These are phyloP conservation scores for Dufourea novaeangliae DNA, from an alignment of 1,140 invertebrate genomes.

Conservation along the genomic window DNA sequence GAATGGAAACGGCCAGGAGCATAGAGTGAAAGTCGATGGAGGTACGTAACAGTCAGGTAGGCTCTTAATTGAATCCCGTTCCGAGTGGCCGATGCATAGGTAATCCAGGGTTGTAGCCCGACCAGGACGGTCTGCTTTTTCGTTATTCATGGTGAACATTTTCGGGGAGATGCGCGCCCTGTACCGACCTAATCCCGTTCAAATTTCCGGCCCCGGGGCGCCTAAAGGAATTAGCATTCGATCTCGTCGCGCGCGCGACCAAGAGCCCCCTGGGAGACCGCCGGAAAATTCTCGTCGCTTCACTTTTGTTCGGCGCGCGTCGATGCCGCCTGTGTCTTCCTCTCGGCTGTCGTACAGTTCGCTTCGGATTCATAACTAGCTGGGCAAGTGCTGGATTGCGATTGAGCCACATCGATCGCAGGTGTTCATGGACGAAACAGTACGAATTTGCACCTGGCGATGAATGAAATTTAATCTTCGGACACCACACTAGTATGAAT, in stretches of 20 bases:
- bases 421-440: too few species aligned
- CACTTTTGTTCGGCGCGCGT: conserved; percentile 11
- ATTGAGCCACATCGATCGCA: too few species aligned
- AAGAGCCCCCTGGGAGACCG: conserved; percentile 45
- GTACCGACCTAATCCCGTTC: conserved; percentile 66
- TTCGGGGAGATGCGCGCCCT: conserved; percentile 34
- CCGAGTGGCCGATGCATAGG: conserved; percentile 43
- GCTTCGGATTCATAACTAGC: neutral
- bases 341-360: neutral
- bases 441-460: too few species aligned
- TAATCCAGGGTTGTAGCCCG: conserved; percentile 44
- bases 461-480: too few species aligned
- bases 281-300: conserved; percentile 52
- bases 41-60: conserved; percentile 10
- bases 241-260: conserved; percentile 50
- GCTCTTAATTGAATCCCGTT: conserved; percentile 55
- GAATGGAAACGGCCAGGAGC: conserved; percentile 4
- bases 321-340: conserved; percentile 16
- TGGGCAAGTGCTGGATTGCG: neutral
- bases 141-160: conserved; percentile 58
- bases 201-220: conserved; percentile 66
- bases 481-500: too few species aligned
- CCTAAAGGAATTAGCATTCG: conserved; percentile 70
- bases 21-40: neutral
- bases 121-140: conserved; percentile 44